Base-by-base conservation (phyloP, 30 jellyfish, hydroid and myxozoan species). In the Hydractinia echinata region DNA sequence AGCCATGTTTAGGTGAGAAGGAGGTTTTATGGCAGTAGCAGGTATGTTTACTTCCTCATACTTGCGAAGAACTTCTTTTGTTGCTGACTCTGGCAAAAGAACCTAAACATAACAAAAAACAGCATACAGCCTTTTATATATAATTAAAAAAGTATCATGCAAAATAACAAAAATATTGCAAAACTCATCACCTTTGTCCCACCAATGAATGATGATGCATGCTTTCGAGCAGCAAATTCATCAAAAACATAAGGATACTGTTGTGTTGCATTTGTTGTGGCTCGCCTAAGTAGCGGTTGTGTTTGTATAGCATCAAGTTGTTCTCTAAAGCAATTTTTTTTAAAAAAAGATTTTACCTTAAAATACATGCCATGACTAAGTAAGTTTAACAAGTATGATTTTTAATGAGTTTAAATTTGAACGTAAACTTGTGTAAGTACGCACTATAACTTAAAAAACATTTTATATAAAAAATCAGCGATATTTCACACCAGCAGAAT, bases 11-110 rank as follows among this genome's bases (percentile, higher is more conserved):
- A 96, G 79, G 20, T 88, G 84, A 51, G 70, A 77, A 3, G 99
- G 99, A 4, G 96, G 96, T 76, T 82, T 86, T 10, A 95, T 52
- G 15, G 84, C 84, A 4, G 99, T 83, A 48, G 97, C 96, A 4
- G 99, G 99, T 48, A 94, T 89, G 58, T 80, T 55, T 11, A 94
- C 89, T 82, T 94, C 96, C 83, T 88, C 99, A 77, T 82, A 88
- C 55, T 81, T 73, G 5, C 88, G 89, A 50, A 55, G 84, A 77
- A 67, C 81, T 13, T 72, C 79, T 72, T 85, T 87, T 19, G 18
- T 83, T 10, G 95, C 93, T 20, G 81, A 85, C 49, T 83, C 96
- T 19, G 99, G 99, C 60, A 93, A 83, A 82, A 93, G 44, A 16
- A 91, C 81, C 97, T 90, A 72, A 72, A 82, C n/a, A 70, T 4